These are phyloP conservation scores for Eidolon dupreanum DNA, from an alignment of 2,797 vertebrate species.

Conservation along the genomic window DNA sequence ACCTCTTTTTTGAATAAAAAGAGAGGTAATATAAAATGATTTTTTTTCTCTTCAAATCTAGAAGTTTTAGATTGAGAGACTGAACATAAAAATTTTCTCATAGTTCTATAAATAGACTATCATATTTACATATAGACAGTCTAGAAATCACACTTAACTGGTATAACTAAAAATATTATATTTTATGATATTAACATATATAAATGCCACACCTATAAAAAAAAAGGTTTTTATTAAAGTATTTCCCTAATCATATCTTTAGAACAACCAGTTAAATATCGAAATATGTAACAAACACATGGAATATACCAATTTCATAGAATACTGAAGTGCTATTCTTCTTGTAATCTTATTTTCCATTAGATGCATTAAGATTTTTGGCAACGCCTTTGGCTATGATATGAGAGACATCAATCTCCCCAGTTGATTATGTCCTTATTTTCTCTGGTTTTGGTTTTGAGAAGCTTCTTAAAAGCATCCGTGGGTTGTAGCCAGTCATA, in stretches of 20 bases:
- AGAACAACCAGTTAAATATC: background rate
- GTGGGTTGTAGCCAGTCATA: background rate
- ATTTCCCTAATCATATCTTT: background rate
- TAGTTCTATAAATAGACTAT: background rate
- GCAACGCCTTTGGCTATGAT: background rate
- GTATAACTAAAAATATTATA: background rate
- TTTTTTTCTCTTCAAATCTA: conserved; percentile 6
- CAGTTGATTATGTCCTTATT: background rate
- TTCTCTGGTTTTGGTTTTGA: conserved; percentile 24
- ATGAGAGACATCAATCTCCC: background rate
- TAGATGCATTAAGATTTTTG: background rate
- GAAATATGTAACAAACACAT: background rate
- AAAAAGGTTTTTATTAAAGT: background rate
- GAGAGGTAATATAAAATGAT: background rate
- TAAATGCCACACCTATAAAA: background rate
- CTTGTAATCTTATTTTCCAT: background rate
- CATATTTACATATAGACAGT: background rate
- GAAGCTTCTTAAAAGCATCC: background rate
- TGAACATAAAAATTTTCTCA: background rate
- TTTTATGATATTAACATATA: background rate
- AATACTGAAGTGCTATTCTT: background rate
- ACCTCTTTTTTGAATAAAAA: conserved; percentile 1
- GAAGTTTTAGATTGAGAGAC: background rate
- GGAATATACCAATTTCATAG: background rate
- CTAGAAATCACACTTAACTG: background rate